phyloP scores from a whole-genome alignment of 64 coral and sea anemone species.

The Pocillopora verrucosa region DNA sequence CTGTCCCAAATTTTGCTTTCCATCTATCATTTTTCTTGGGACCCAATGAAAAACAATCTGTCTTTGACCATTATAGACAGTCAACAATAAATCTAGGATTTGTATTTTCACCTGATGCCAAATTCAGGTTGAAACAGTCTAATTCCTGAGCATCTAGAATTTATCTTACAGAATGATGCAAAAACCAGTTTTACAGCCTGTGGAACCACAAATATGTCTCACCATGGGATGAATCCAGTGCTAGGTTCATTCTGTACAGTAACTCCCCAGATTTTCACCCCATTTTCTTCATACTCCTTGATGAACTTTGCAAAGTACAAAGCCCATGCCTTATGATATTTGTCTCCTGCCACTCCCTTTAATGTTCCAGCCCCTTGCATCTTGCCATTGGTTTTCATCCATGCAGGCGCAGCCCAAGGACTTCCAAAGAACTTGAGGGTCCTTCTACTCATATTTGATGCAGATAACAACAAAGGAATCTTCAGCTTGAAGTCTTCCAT shows the following conservation, averaged over 20 bases:
- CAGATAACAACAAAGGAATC: constrained; percentile 78
- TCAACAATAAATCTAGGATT: no score
- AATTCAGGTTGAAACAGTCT: no score
- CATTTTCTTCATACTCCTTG: constrained; percentile 78
- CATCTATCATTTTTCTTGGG: no score
- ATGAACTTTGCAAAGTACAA: constrained; percentile 99
- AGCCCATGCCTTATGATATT: constrained; percentile 93
- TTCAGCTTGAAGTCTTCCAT: constrained; percentile 82
- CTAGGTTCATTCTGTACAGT: constrained; percentile 97
- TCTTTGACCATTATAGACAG: no score
- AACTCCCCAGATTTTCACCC: constrained; percentile 88
- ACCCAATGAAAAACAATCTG: no score
- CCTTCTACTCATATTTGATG: constrained; percentile 59
- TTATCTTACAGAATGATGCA: no score
- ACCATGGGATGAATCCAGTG: constrained; percentile 81
- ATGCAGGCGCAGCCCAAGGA: constrained; percentile 93
- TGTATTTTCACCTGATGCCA: no score
- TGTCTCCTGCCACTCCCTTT: constrained; percentile 77
- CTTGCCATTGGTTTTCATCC: constrained; percentile 96
- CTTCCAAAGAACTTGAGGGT: constrained; percentile 91
- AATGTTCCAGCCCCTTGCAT: constrained; percentile 77
- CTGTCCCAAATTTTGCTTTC: no score
- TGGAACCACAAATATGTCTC: neutral
- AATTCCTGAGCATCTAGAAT: no score
- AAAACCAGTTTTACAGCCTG: no score